Evolutionary conservation across 1,140 invertebrate species (phyloP).

Genomic region (Polypedilum vanderplanki): DNA sequence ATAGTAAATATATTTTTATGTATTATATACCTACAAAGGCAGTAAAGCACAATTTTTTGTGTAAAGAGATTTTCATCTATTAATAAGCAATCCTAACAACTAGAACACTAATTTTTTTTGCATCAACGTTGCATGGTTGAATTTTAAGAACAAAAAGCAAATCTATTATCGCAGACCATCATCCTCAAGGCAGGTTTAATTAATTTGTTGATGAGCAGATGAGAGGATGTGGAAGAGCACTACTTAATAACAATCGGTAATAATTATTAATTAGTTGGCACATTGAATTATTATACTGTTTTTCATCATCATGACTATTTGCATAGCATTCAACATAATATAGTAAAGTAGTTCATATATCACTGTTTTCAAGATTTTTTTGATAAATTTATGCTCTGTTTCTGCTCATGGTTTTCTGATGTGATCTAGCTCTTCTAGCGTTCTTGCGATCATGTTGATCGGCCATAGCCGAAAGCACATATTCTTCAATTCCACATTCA

Average conservation of each 20-base stretch:
- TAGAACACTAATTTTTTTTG: too few relatives aligned
- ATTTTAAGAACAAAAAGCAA: too few relatives aligned
- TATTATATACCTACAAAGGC: too few relatives aligned
- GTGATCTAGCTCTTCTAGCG: neutral
- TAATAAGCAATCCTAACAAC: too few relatives aligned
- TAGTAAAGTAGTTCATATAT: neutral
- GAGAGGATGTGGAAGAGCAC: neutral
- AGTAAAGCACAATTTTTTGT: too few relatives aligned
- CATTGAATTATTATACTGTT: neutral
- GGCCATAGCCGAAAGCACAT: constrained; percentile 63
- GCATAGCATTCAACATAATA: neutral
- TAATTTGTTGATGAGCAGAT: too few relatives aligned
- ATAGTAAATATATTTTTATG: too few relatives aligned
- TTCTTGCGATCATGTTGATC: constrained; percentile 53
- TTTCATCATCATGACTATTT: constrained; percentile 16
- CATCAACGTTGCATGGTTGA: too few relatives aligned
- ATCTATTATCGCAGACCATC: too few relatives aligned
- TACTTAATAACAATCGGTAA: neutral
- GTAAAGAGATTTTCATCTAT: too few relatives aligned
- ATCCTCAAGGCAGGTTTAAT: too few relatives aligned
- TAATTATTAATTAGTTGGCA: neutral
- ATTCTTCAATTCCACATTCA: constrained; percentile 81
- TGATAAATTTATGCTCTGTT: neutral
- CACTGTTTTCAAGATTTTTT: neutral
- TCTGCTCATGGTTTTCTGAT: neutral